Evolutionary conservation across 2,113 vertebrate genomes (phyloP).

Genomic region (Lasiurus borealis): DNA sequence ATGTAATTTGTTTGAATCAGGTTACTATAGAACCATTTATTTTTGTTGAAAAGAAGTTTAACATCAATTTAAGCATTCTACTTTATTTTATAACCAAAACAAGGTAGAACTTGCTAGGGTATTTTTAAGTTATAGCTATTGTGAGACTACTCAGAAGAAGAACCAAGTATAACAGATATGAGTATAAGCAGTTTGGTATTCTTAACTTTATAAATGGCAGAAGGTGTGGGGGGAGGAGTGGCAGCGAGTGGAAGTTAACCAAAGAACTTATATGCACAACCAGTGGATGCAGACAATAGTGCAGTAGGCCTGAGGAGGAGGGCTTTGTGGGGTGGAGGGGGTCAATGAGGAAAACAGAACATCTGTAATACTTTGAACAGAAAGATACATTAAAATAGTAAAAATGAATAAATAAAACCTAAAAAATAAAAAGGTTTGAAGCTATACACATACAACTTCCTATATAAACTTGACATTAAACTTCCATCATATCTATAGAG

Average conservation of each 20-base stretch:
- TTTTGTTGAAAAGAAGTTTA: not conserved
- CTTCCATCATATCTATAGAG: not conserved
- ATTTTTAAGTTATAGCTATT: not conserved
- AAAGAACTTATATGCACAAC: too few relatives aligned
- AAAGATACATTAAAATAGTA: too few relatives aligned
- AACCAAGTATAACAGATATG: not conserved
- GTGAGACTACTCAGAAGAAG: not conserved
- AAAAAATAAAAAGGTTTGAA: not conserved
- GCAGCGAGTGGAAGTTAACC: too few relatives aligned
- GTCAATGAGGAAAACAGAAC: too few relatives aligned
- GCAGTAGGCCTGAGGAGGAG: too few relatives aligned
- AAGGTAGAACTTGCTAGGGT: not conserved
- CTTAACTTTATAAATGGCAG: not conserved
- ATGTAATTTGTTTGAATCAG: not conserved
- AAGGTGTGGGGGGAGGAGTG: too few relatives aligned
- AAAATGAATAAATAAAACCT: too few relatives aligned
- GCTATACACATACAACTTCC: not conserved
- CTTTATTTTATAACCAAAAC: not conserved
- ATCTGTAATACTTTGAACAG: too few relatives aligned
- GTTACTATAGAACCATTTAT: not conserved
- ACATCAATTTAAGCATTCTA: not conserved
- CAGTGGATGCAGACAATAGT: too few relatives aligned
- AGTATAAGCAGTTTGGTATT: not conserved
- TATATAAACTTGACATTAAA: not conserved
- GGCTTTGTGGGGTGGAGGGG: too few relatives aligned